Conservation (phyloP, 2,888 invertebrate species). For the Nipponacmea schrenckii region DNA sequence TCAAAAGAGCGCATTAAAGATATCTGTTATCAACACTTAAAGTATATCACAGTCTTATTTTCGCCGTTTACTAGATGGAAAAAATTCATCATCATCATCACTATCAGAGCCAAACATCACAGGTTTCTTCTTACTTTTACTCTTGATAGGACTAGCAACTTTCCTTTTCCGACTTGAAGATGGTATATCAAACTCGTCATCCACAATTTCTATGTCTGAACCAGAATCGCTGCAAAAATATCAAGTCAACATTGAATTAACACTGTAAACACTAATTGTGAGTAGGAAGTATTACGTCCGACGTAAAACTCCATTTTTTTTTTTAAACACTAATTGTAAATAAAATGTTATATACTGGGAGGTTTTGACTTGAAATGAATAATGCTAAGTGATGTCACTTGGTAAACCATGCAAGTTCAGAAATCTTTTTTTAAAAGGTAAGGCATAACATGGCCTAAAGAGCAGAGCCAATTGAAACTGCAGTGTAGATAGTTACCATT, state of each 20-base stretch:
- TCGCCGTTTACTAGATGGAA: slow-evolving; percentile 28
- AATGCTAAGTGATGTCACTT: too few relatives aligned
- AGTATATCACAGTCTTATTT: slow-evolving; percentile 21
- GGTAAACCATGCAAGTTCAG: too few relatives aligned
- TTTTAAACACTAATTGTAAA: too few relatives aligned
- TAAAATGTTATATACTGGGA: too few relatives aligned
- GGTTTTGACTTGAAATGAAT: too few relatives aligned
- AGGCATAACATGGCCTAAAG: too few relatives aligned
- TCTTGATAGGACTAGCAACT: slow-evolving; percentile 14
- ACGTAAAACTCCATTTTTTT: neutral
- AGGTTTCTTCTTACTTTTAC: slow-evolving; percentile 22
- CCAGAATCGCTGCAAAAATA: slow-evolving; percentile 21
- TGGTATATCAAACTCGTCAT: slow-evolving; percentile 31
- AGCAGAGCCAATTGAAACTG: too few relatives aligned
- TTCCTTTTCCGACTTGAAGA: slow-evolving; percentile 26
- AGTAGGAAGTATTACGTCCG: slow-evolving; percentile 16
- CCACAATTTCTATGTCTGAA: slow-evolving; percentile 28
- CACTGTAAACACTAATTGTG: slow-evolving; percentile 27
- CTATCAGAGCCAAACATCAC: slow-evolving; percentile 36
- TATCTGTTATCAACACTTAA: too few relatives aligned
- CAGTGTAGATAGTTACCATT: too few relatives aligned
- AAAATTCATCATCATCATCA: slow-evolving; percentile 33
- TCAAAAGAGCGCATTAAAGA: too few relatives aligned
- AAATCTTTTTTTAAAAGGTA: too few relatives aligned
- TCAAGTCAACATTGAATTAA: neutral